Base-by-base conservation (phyloP, 1,140 invertebrate species). In the Drosophila tani region DNA sequence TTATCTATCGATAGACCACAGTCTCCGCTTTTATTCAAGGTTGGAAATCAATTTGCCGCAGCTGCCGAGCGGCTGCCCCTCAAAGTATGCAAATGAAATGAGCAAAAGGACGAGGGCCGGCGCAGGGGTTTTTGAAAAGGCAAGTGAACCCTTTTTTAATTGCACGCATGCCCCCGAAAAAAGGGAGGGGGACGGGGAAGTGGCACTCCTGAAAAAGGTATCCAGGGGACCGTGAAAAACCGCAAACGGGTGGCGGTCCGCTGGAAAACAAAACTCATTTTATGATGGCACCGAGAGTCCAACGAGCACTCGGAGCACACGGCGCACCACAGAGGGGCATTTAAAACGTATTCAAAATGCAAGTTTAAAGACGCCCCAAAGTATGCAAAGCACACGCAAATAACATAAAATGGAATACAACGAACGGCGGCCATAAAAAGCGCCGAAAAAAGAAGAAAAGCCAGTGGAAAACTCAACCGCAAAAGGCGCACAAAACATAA, bases 311-410 rank as follows among this genome's bases (percentile, higher is more conserved):
- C 32, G 19, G 14, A 14, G 35, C 5, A 40, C 19, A 46, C 43
- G 5, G 41, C 8, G 21, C 21, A 24, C 21, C 67, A 49, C 64
- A 79, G 75, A 79, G 67, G 79, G 55, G 79, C 79, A 86, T 86
- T 85, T 87, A 86, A 86, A 85, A 70, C 75, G 83, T 79, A 87
- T 82, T 85, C 82, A 70, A 85, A 85, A 86, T 85, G 82, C 82
- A 85, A 86, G 79, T 85, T 86, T 86, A 85, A 85, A 79, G 83
- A 86, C 75, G 75, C 74, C 82, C 82, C 65, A 79, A 85, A 86
- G 82, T 86, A 86, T 85, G 82, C 79, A 79, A 82, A 86, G 78
- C 82, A 84, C 82, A 85, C 73, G 38, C 45, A 86, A 84, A 84
- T 75, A 84, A 85, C 74, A 82, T 79, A 76, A 81, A 71, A 66